Base-by-base conservation (phyloP, 1,140 invertebrate species). In the Formica selysi region DNA sequence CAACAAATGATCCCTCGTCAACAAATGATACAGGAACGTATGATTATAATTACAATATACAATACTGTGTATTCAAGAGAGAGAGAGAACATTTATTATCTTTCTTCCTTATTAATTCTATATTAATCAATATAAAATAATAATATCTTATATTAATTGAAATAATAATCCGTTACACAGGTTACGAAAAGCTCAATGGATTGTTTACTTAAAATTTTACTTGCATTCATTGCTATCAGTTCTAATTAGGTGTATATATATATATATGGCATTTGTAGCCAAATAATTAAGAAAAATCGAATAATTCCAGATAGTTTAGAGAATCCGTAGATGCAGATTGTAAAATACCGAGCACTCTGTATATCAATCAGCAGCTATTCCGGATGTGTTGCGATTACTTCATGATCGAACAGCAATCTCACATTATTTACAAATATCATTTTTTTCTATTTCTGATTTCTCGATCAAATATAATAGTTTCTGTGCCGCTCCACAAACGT, bases 391-490 rank as follows among this genome's bases (percentile, higher is more conserved):
- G 41, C n/a, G 16, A 41, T 57, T 70, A 80, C 59, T 81, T 61
- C 26, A 22, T 44, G 54, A 83, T 74, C 68, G 51, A n/a, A 0
- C 13, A n/a, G 3, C 22, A 54, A 38, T 44, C 3, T 19, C 22
- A 41, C 2, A 48, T 16, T 48, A 44, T 79, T 48, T 51, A 29
- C 26, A 65, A 2, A 3, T 11, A 26, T 62, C 3, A 80, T 57
- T 26, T 48, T 4, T 38, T 32, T 6, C 10, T 65, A 22, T 51
- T 67, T 44, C 19, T 19, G 13, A 65, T 10, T 51, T 19, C 3
- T 8, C 26, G 26, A 74, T 83, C 67, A 83, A 22, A 19, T 81
- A 81, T 71, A 22, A 81, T 81, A 22, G 22, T 32, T 38, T 74
- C 62, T 74, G 68, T 61, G 68, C 38, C 54, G 29, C 7, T 29